Percentiles rank a stretch among this genome's conserved stretches.
Evolutionary conservation across 2,888 invertebrate species (phyloP).

Genomic region (Rhimphoctona megacephalus): DNA sequence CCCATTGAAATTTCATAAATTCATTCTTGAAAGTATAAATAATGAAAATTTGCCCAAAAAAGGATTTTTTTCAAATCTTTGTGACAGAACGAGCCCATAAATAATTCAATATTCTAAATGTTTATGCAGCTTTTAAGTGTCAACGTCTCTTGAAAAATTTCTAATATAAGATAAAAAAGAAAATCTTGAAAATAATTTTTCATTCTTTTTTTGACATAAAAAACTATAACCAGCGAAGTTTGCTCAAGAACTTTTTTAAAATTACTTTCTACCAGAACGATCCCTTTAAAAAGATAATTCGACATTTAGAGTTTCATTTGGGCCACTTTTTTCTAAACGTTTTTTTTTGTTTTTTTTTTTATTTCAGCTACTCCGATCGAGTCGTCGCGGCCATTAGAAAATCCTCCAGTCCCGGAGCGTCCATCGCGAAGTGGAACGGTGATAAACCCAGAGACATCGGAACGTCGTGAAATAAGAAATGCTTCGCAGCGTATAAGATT

Average conservation of each 20-base stretch:
- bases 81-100: background rate
- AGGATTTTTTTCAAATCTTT: no score
- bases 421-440: conserved; percentile 10
- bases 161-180: no score
- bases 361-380: conserved; percentile 21
- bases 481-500: conserved; percentile 54
- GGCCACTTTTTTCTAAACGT: background rate
- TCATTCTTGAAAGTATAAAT: background rate
- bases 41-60: background rate
- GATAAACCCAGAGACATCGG: conserved; percentile 10
- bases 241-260: no score
- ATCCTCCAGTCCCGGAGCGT: conserved; percentile 14
- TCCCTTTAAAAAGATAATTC: no score
- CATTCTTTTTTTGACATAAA: no score
- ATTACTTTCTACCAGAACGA: no score
- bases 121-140: background rate
- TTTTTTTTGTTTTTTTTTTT: background rate
- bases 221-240: no score
- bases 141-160: no score
- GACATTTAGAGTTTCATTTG: background rate
- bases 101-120: background rate
- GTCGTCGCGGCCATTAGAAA: conserved; percentile 14
- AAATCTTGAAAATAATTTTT: no score
- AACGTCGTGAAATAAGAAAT: conserved; percentile 46
- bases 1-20: background rate